Evolutionary conservation across 2,888 invertebrate species (phyloP).

Genomic region (Lycocerus yunnanus): DNA sequence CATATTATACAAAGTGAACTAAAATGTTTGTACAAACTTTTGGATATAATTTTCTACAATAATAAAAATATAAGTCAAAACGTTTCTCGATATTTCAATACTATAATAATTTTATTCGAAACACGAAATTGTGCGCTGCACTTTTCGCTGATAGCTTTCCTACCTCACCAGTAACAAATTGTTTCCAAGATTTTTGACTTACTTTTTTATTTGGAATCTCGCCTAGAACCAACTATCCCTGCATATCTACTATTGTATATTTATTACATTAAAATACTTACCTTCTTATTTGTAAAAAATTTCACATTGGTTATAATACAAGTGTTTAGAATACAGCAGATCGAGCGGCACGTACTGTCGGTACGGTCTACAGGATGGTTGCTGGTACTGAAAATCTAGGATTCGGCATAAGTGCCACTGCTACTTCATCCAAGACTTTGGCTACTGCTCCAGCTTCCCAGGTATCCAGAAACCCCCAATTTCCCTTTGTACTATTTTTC

Average conservation of each 20-base stretch:
- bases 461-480: constrained; percentile 51
- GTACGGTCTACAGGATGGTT: constrained; percentile 77
- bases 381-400: constrained; percentile 77
- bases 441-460: constrained; percentile 39
- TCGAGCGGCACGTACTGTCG: constrained; percentile 79
- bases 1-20: no score
- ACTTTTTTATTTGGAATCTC: neutral
- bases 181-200: neutral
- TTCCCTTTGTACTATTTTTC: constrained; percentile 7
- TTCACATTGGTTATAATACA: constrained; percentile 20
- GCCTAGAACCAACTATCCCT: neutral
- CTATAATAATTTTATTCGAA: no score
- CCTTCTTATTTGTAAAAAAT: neutral
- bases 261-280: neutral
- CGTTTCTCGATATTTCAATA: no score
- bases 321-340: constrained; percentile 59
- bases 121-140: no score
- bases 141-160: neutral
- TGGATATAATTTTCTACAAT: neutral
- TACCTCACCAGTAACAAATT: neutral
- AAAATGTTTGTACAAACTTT: neutral
- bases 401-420: constrained; percentile 69
- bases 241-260: neutral
- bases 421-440: constrained; percentile 56
- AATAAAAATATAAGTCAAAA: neutral